Conservation (phyloP, 2,113 vertebrate species). For the Ancistrus triradiatus region DNA sequence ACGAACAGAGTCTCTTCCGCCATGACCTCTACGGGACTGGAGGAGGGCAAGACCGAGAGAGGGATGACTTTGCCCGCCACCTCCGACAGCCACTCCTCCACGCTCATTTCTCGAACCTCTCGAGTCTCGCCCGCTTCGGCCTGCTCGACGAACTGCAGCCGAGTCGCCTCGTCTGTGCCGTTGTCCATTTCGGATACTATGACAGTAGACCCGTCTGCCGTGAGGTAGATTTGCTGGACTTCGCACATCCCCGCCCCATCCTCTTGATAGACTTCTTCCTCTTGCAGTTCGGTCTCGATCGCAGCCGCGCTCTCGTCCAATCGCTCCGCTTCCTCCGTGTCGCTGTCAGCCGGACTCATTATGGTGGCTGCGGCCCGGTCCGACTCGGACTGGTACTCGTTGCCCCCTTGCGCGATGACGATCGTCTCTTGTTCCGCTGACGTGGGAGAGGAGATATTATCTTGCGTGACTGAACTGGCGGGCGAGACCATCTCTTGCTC, state of each 20-base stretch:
- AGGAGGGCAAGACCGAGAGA: constrained; percentile 30
- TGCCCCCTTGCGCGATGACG: constrained; percentile 17
- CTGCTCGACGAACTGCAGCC: constrained; percentile 39
- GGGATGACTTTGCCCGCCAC: constrained; percentile 42
- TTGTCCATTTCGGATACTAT: constrained; percentile 39
- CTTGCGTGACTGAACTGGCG: not conserved
- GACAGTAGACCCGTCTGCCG: constrained; percentile 38
- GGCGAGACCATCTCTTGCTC: constrained; percentile 18
- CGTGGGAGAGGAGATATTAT: constrained; percentile 21
- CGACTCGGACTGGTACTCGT: constrained; percentile 26
- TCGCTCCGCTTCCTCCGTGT: constrained; percentile 22
- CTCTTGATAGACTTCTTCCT: constrained; percentile 32
- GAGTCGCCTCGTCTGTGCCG: constrained; percentile 17
- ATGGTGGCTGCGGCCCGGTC: constrained; percentile 26
- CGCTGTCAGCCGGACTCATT: constrained; percentile 35
- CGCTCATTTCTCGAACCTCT: constrained; percentile 39
- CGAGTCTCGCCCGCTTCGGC: constrained; percentile 1
- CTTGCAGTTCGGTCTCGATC: constrained; percentile 27
- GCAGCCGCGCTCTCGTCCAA: not conserved
- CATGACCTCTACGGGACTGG: constrained; percentile 27
- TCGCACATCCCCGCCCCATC: constrained; percentile 34
- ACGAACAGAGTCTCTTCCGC: constrained; percentile 22
- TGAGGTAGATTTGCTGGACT: constrained; percentile 45
- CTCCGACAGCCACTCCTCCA: constrained; percentile 48
- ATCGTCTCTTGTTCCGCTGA: constrained; percentile 39